A percentile compares a stretch with the other conserved stretches of the same genome.
Conservation (phyloP, 2,888 invertebrate genomes). For the Smittia sp. region DNA sequence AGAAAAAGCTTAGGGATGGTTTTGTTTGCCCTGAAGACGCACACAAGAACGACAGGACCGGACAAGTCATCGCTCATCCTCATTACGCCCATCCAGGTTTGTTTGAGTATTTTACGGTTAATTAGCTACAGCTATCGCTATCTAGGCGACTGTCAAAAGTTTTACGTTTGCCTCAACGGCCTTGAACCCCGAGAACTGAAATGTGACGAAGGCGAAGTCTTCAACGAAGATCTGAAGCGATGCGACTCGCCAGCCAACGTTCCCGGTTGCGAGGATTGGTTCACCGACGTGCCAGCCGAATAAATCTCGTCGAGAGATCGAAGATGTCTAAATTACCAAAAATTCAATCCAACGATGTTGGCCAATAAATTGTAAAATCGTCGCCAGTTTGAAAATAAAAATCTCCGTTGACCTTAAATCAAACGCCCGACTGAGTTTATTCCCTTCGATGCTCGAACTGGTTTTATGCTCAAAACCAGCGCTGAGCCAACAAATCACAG, state of each 20-base stretch:
- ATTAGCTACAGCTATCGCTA: too few species aligned
- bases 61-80: slow-evolving; percentile 75
- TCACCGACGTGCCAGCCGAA: background rate
- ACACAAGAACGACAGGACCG: slow-evolving; percentile 62
- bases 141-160: slow-evolving; percentile 88
- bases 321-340: too few species aligned
- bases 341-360: too few species aligned
- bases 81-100: slow-evolving; percentile 61
- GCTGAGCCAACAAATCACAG: too few species aligned
- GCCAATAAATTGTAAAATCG: too few species aligned
- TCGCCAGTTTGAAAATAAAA: too few species aligned
- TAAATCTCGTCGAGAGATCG: background rate
- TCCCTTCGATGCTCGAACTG: too few species aligned
- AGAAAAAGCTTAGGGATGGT: slow-evolving; percentile 72
- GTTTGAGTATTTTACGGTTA: too few species aligned
- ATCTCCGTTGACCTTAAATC: too few species aligned
- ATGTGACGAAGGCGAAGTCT: slow-evolving; percentile 82
- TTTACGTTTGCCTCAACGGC: slow-evolving; percentile 86
- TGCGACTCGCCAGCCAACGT: slow-evolving; percentile 91
- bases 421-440: too few species aligned
- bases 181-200: slow-evolving; percentile 83
- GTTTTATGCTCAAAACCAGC: too few species aligned
- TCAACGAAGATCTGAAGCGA: slow-evolving; percentile 77
- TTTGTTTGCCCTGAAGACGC: slow-evolving; percentile 78
- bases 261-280: slow-evolving; percentile 71